These are phyloP conservation scores for Orchesella flavescens DNA, from an alignment of 2,888 invertebrate genomes.

Conservation along the genomic window DNA sequence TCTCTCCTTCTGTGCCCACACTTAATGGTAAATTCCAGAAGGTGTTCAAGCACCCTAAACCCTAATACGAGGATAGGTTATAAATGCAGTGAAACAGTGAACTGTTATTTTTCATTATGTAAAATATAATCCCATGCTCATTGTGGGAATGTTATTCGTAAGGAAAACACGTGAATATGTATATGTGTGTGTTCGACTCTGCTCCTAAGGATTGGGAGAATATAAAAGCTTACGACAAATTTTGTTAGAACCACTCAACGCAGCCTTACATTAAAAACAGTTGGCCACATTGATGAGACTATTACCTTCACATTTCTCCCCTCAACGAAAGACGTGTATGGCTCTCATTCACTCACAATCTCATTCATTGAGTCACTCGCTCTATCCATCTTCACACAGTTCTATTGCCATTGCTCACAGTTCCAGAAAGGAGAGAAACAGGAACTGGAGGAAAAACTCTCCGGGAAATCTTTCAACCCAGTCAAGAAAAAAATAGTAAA, in stretches of 20 bases:
- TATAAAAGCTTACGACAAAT: constrained; percentile 21
- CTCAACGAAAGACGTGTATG: constrained; percentile 49
- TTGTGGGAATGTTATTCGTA: too few relatives aligned
- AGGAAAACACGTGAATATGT: too few relatives aligned
- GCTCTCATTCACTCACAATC: constrained; percentile 58
- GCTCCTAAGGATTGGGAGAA: too few relatives aligned
- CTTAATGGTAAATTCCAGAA: too few relatives aligned
- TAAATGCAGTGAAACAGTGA: too few relatives aligned
- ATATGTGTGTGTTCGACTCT: too few relatives aligned
- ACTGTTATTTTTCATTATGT: neutral
- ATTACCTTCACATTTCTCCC: constrained; percentile 66
- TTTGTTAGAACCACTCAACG: constrained; percentile 51
- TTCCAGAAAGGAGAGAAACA: constrained; percentile 21
- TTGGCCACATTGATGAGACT: constrained; percentile 66
- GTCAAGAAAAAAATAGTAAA: constrained; percentile 32
- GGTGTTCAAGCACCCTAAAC: neutral
- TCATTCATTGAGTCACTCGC: constrained; percentile 54
- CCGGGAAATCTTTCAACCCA: constrained; percentile 50
- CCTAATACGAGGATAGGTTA: neutral
- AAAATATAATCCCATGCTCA: neutral
- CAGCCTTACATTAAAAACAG: constrained; percentile 64
- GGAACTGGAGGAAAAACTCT: constrained; percentile 47
- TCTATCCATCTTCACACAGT: constrained; percentile 22
- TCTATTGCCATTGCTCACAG: constrained; percentile 32
- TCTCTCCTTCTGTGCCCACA: neutral